A percentile compares a stretch with the other conserved stretches of the same genome.
Conservation (phyloP, 2,797 vertebrate species). For the Tolypeutes matacus region DNA sequence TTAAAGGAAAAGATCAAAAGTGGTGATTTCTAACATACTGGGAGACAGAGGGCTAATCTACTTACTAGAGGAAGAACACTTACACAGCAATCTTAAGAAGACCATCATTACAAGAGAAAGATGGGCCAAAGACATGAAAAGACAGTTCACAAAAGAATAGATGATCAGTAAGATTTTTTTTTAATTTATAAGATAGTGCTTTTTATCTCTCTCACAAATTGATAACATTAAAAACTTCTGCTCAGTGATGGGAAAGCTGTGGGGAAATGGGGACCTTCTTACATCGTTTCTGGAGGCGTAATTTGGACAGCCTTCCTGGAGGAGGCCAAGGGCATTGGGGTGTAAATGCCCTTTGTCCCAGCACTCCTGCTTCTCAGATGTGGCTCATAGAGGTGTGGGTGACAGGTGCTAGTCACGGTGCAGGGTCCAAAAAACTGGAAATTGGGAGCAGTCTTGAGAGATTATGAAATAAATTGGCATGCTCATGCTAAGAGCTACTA, state of each 20-base stretch:
- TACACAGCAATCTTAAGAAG: neutral
- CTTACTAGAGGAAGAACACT: neutral
- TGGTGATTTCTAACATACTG: neutral
- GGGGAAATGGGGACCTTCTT: neutral
- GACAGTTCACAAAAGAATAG: neutral
- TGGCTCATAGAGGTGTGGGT: rapidly evolving
- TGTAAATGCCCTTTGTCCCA: too few species aligned
- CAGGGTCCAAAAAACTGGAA: neutral
- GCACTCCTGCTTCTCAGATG: neutral
- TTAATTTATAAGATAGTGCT: neutral
- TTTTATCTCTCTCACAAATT: neutral
- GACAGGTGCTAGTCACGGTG: too few species aligned
- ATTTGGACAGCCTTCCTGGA: neutral
- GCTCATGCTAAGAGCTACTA: neutral
- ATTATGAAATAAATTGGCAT: neutral
- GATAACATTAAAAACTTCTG: neutral
- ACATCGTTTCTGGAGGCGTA: rapidly evolving
- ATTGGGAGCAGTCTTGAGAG: neutral
- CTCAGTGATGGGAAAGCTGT: neutral
- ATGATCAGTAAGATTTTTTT: neutral
- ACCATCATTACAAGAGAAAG: neutral
- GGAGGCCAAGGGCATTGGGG: too few species aligned
- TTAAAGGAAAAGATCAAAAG: neutral
- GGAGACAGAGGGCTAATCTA: neutral
- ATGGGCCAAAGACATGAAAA: neutral